Base-by-base conservation (phyloP, 2,888 invertebrate species). In the Sthenelais limicola region DNA sequence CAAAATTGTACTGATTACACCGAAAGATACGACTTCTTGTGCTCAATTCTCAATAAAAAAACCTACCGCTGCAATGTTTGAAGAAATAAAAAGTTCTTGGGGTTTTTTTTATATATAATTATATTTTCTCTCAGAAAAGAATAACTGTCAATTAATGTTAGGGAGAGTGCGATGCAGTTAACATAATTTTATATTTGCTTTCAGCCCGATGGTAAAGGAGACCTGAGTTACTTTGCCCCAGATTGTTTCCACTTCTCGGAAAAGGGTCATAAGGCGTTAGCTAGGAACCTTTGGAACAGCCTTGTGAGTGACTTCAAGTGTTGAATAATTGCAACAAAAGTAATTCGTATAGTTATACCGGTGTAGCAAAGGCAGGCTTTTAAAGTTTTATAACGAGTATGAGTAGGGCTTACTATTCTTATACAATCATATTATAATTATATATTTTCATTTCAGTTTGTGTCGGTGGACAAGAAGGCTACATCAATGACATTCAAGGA, bases 161-260 rank as follows among this genome's bases (percentile, higher is more conserved):
- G n/a, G n/a, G n/a, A n/a, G n/a, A n/a, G n/a, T 52, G 15, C 9
- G 21, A 9, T 52, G 21, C 21, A 21, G 52, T 9, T 18, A 15
- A 15, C 21, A 9, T 21, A 52, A 52, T 56, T 5, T 56, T 18
- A 28, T 9, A 35, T 47, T 67, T 21, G 18, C 7, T 51, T 54
- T 0, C 56, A 70, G 70, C 3, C 3, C 26, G 28, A 70, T 7
- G 70, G 70, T 1, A 38, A 70, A n/a, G 24, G 56, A 66, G 86
- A 86, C 76, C 67, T 83, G 48, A 81, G 81, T 51, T 87, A 80
- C 72, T 84, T 86, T 74, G 82, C 85, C 12, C 84, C 84, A 0
- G 87, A 86, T 74, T 87, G 87, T 74, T 86, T 87, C 77, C 86
- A 86, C 73, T 80, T 84, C 30, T 84, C 85, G 66, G 73, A 68